Percentiles rank a stretch among this genome's conserved stretches.
These are phyloP conservation scores for Sitta europaea DNA, from an alignment of 2,113 vertebrate genomes.

Conservation along the genomic window DNA sequence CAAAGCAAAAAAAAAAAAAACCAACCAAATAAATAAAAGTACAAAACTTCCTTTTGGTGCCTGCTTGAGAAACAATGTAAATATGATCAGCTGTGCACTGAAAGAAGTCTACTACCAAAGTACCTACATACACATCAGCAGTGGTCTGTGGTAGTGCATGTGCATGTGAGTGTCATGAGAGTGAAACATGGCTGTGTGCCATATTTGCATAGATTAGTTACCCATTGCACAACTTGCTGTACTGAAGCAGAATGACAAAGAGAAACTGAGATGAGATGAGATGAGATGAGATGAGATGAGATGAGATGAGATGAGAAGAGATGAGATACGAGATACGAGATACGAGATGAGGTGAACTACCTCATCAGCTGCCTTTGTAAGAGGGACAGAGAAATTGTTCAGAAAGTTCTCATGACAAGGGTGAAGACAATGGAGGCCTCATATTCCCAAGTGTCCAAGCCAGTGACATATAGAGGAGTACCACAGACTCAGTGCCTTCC, in stretches of 20 bases:
- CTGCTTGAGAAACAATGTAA: background rate
- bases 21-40: background rate
- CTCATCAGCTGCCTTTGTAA: background rate
- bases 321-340: too few species aligned
- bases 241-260: background rate
- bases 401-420: background rate
- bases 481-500: background rate
- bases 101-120: background rate
- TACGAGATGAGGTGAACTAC: background rate
- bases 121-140: background rate
- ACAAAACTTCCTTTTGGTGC: background rate
- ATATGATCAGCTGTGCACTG: background rate
- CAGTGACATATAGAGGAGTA: background rate
- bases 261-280: background rate
- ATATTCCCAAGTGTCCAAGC: background rate
- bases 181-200: background rate
- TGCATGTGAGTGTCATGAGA: background rate
- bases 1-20: background rate
- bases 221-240: background rate
- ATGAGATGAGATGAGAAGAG: background rate
- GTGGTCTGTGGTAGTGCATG: accelerated
- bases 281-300: background rate
- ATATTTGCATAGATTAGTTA: background rate
- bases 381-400: background rate
- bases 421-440: background rate